Conservation (phyloP, 2,888 invertebrate genomes). For the Apotomis betuletana region DNA sequence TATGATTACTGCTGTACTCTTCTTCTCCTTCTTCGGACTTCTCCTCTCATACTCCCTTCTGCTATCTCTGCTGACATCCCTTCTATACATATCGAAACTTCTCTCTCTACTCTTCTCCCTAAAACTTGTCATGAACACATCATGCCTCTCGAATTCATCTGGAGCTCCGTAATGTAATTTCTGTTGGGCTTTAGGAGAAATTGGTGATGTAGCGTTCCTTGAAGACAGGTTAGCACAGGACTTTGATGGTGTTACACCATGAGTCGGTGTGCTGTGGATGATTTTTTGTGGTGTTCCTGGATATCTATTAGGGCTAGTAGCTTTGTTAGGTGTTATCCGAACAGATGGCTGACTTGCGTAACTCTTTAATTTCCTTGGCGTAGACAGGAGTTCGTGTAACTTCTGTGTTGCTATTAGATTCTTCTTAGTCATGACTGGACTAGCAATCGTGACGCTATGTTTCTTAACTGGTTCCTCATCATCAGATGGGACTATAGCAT, state of each 20-base stretch:
- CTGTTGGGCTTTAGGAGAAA: slow-evolving; percentile 83
- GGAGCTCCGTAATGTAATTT: slow-evolving; percentile 80
- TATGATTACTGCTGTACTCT: slow-evolving; percentile 78
- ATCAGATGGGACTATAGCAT: slow-evolving; percentile 85
- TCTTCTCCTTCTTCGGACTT: slow-evolving; percentile 58
- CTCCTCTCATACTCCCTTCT: slow-evolving; percentile 63
- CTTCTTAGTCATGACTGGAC: slow-evolving; percentile 79
- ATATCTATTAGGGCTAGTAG: slow-evolving; percentile 55
- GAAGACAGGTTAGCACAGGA: slow-evolving; percentile 75
- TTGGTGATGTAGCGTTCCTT: slow-evolving; percentile 63
- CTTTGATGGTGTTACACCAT: slow-evolving; percentile 74
- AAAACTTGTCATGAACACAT: slow-evolving; percentile 75
- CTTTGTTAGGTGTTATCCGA: slow-evolving; percentile 70
- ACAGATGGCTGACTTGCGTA: slow-evolving; percentile 81
- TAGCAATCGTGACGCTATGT: slow-evolving; percentile 71
- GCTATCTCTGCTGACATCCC: slow-evolving; percentile 67
- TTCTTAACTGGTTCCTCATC: slow-evolving; percentile 75
- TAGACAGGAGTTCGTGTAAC: slow-evolving; percentile 88
- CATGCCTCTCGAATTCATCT: slow-evolving; percentile 65
- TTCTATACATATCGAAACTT: slow-evolving; percentile 63
- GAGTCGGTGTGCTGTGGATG: slow-evolving; percentile 73
- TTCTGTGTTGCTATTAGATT: slow-evolving; percentile 89
- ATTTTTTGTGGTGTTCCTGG: slow-evolving; percentile 62
- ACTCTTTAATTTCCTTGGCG: slow-evolving; percentile 85
- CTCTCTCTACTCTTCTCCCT: slow-evolving; percentile 70